These are phyloP conservation scores for rabbit (Oryctolagus cuniculus) DNA, from an alignment of 2,113 vertebrate genomes.

Conservation along the genomic window mOryCun1.1 NC_091453.1:108479501-108480000, in stretches of 20 bases:
- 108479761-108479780: slow-evolving; percentile 42
- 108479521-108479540: slow-evolving; percentile 7
- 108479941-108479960: too few relatives aligned
- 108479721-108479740: not conserved
- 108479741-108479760: not conserved
- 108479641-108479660: slow-evolving; percentile 35
- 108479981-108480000: not conserved
- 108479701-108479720: not conserved
- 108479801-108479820: slow-evolving; percentile 12
- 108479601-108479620: not conserved
- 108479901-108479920: slow-evolving; percentile 41
- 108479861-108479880: slow-evolving; percentile 42
- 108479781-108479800: slow-evolving; percentile 1
- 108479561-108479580: not conserved
- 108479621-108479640: not conserved
- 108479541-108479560: slow-evolving; percentile 17
- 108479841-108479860: slow-evolving; percentile 31
- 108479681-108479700: slow-evolving; percentile 41
- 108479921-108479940: not conserved
- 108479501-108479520: slow-evolving; percentile 51
- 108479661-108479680: slow-evolving; percentile 58
- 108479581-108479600: not conserved
- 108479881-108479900: slow-evolving; percentile 25
- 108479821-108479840: not conserved
- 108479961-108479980: too few relatives aligned